phyloP scores from a whole-genome alignment of 1,140 invertebrate genomes.

The Asbolus verrucosus region DNA sequence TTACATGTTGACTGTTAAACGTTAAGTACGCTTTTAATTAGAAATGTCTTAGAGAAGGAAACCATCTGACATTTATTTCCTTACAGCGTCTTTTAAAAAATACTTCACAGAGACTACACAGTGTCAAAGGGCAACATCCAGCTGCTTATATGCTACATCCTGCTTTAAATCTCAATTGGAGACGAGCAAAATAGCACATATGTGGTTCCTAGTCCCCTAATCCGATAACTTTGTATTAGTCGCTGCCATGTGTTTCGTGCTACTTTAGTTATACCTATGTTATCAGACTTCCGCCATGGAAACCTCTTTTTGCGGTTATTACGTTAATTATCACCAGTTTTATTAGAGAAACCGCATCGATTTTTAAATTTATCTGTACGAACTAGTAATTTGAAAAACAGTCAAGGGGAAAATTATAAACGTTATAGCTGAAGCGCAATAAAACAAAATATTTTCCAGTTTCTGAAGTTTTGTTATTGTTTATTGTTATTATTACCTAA shows the following conservation, averaged over 20 bases:
- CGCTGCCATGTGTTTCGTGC: neutral
- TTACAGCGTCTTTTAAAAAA: slow-evolving; percentile 21
- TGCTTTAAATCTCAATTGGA: slow-evolving; percentile 39
- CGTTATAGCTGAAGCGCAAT: too few relatives aligned
- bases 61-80: slow-evolving; percentile 25
- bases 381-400: too few relatives aligned
- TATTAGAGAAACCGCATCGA: neutral
- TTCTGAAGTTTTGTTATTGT: too few relatives aligned
- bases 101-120: slow-evolving; percentile 27
- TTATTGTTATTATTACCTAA: too few relatives aligned
- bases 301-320: slow-evolving; percentile 2
- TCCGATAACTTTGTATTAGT: slow-evolving; percentile 19
- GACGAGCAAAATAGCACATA: slow-evolving; percentile 31
- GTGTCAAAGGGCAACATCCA: slow-evolving; percentile 35
- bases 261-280: slow-evolving; percentile 6
- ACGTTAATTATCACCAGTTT: neutral
- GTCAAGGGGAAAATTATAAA: too few relatives aligned
- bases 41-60: slow-evolving; percentile 19
- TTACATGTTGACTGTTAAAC: slow-evolving; percentile 25
- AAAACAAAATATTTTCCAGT: too few relatives aligned
- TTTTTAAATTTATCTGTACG: too few relatives aligned
- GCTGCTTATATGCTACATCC: slow-evolving; percentile 31
- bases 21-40: slow-evolving; percentile 34
- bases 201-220: slow-evolving; percentile 33
- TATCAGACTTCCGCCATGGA: slow-evolving; percentile 18